phyloP scores from a whole-genome alignment of 2,797 vertebrate genomes.

The Harpagifer antarcticus region DNA sequence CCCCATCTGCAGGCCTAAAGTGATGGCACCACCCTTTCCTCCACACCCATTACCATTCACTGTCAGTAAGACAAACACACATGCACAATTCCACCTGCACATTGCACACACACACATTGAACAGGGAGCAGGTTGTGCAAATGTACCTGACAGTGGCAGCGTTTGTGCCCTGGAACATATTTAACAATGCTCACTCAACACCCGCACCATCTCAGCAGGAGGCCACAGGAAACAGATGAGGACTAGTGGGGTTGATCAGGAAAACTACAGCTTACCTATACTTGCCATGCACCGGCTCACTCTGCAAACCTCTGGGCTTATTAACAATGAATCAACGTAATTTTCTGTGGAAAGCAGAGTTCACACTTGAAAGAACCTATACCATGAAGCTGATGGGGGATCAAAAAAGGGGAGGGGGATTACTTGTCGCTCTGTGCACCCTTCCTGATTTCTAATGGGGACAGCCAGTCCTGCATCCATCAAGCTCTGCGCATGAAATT shows the following conservation, averaged over 20 bases:
- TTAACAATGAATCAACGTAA: conserved; percentile 78
- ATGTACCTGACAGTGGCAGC: conserved; percentile 67
- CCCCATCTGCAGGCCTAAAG: conserved; percentile 73
- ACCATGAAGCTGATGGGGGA: conserved; percentile 53
- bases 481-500: conserved; percentile 70
- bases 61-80: conserved; percentile 60
- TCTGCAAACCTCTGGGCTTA: conserved; percentile 70
- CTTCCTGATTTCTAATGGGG: conserved; percentile 64
- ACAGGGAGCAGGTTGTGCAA: conserved; percentile 57
- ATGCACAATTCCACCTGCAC: conserved; percentile 14
- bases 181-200: conserved; percentile 79
- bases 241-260: conserved; percentile 77
- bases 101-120: conserved; percentile 14
- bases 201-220: conserved; percentile 76
- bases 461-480: conserved; percentile 67
- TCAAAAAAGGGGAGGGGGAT: conserved; percentile 60
- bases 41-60: conserved; percentile 62
- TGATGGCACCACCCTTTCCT: conserved; percentile 80
- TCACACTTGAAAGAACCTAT: conserved; percentile 72
- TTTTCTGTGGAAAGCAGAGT: conserved; percentile 68
- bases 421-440: conserved; percentile 64
- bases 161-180: conserved; percentile 78
- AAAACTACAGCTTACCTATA: conserved; percentile 66
- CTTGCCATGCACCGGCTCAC: conserved; percentile 45
- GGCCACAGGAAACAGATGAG: conserved; percentile 80